Evolutionary conservation across 2,797 vertebrate genomes (phyloP).

Genomic region (Choloepus didactylus): DNA sequence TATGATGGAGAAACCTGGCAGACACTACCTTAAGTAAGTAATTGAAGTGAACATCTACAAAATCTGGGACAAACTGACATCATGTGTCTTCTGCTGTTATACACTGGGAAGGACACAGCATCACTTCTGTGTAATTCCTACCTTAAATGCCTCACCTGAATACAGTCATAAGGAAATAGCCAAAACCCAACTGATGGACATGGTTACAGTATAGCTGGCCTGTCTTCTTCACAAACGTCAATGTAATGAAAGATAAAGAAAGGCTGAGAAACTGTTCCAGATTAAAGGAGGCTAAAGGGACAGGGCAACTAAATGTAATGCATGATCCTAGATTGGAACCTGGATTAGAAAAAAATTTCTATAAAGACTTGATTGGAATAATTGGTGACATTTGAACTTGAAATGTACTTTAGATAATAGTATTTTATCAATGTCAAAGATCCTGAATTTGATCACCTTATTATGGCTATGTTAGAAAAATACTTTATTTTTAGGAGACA

Average conservation of each 20-base stretch:
- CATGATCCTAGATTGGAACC: not conserved
- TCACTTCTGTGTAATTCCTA: not conserved
- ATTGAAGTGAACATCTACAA: not conserved
- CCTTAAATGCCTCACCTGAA: not conserved
- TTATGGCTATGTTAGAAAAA: not conserved
- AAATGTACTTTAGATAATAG: not conserved
- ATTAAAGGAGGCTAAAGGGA: not conserved
- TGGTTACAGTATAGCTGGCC: not conserved
- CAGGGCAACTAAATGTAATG: not conserved
- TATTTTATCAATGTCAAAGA: slow-evolving; percentile 36
- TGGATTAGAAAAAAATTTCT: not conserved
- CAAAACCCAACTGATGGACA: not conserved
- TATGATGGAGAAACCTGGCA: not conserved
- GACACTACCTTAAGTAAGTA: not conserved
- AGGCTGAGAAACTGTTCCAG: not conserved
- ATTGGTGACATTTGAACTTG: slow-evolving; percentile 30
- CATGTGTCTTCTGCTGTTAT: not conserved
- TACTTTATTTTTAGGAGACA: slow-evolving; percentile 30
- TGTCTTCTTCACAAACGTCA: slow-evolving; percentile 44
- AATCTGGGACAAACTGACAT: not conserved
- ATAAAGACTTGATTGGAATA: slow-evolving; percentile 24
- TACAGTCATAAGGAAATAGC: slow-evolving; percentile 24
- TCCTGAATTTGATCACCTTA: slow-evolving; percentile 59
- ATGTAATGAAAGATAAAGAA: not conserved
- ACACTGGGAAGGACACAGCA: not conserved